Percentiles rank a stretch among this genome's conserved stretches.
Conservation (phyloP, 1,140 invertebrate genomes). For the Leptopilina clavipes region DNA sequence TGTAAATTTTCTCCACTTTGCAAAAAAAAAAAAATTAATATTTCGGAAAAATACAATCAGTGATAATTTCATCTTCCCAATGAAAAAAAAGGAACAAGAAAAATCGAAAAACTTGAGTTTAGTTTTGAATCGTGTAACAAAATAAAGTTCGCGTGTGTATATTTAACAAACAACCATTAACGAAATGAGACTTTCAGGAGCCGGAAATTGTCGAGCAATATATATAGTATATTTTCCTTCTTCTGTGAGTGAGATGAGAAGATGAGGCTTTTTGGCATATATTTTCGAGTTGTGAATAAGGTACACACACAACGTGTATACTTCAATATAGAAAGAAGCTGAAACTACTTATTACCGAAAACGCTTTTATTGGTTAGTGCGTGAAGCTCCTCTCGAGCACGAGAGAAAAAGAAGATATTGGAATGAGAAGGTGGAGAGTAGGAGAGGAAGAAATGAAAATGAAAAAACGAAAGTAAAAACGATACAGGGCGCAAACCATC, state of each 20-base stretch:
- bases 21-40: no score
- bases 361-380: constrained; percentile 52
- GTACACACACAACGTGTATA: constrained; percentile 38
- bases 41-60: no score
- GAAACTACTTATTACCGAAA: constrained; percentile 54
- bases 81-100: no score
- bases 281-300: constrained; percentile 37
- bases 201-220: constrained; percentile 48
- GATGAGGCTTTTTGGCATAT: constrained; percentile 5
- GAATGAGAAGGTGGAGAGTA: constrained; percentile 26
- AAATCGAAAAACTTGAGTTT: no score
- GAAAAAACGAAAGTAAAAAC: constrained; percentile 56
- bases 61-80: no score
- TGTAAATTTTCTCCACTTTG: neutral
- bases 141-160: neutral
- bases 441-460: constrained; percentile 49
- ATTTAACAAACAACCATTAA: neutral
- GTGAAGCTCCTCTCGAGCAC: constrained; percentile 40
- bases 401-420: constrained; percentile 35
- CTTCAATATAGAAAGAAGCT: constrained; percentile 38
- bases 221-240: constrained; percentile 24
- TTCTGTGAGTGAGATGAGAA: constrained; percentile 34
- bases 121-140: neutral
- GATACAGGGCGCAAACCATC: constrained; percentile 56
- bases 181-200: constrained; percentile 41